A percentile compares a stretch with the other conserved stretches of the same genome.
phyloP scores from a whole-genome alignment of 2,797 vertebrate species.

The Acropternis orthonyx region DNA sequence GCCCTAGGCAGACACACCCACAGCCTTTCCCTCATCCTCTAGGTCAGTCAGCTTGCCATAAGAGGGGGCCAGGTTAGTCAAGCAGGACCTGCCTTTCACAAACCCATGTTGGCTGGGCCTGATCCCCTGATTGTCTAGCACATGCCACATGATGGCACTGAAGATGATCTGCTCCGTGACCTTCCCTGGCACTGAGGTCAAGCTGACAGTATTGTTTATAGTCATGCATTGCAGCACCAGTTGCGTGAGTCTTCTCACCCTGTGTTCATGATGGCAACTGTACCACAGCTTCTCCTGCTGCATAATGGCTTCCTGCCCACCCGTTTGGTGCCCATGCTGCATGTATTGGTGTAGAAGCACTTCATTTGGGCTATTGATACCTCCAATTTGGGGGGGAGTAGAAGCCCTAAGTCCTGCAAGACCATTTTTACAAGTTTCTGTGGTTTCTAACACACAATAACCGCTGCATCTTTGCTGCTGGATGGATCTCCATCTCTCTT shows the following conservation, averaged over 20 bases:
- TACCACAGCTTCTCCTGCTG: background rate
- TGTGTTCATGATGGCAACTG: background rate
- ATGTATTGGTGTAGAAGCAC: too few species aligned
- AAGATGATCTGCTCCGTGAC: background rate
- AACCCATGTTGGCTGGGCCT: background rate
- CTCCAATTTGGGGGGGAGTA: too few species aligned
- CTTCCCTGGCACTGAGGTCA: background rate
- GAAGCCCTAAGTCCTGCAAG: background rate
- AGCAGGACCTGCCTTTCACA: background rate
- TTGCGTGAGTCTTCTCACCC: accelerated
- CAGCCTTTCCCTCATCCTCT: background rate
- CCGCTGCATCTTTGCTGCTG: background rate
- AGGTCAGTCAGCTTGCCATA: background rate
- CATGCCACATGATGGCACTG: background rate
- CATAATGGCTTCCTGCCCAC: background rate
- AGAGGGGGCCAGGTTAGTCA: background rate
- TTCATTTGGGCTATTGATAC: background rate
- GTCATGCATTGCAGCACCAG: background rate
- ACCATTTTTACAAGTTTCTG: background rate
- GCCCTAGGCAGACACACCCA: background rate
- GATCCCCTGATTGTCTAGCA: background rate
- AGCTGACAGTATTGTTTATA: background rate
- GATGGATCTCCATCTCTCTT: background rate
- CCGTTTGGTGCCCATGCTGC: background rate
- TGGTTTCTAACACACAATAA: background rate